Conservation (phyloP, 2,888 invertebrate genomes). For the Noctua janthe region DNA sequence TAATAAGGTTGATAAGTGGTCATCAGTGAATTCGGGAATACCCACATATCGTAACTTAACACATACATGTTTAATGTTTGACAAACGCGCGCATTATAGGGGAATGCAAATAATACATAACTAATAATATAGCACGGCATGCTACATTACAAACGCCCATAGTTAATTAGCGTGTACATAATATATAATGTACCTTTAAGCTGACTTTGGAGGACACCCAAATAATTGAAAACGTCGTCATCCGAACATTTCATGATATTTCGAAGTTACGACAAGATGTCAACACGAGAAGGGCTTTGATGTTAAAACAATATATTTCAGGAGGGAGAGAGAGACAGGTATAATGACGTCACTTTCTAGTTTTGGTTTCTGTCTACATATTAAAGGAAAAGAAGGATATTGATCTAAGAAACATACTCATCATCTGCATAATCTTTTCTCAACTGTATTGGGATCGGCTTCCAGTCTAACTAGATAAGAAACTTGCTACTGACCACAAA, state of each 20-base stretch:
- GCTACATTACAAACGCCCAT: not conserved
- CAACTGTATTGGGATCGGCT: not conserved
- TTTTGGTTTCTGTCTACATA: not conserved
- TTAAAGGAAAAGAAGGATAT: not conserved
- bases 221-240: slow-evolving; percentile 43
- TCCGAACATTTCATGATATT: slow-evolving; percentile 32
- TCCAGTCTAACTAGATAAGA: not conserved
- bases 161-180: slow-evolving; percentile 26
- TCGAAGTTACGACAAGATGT: slow-evolving; percentile 36
- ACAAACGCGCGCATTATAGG: not conserved
- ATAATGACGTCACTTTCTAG: not conserved
- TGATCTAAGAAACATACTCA: not conserved
- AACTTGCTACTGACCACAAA: not conserved
- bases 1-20: no score
- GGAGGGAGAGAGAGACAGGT: not conserved
- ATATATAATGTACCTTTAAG: slow-evolving; percentile 24
- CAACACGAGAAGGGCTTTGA: slow-evolving; percentile 11
- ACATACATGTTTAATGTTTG: not conserved
- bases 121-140: not conserved
- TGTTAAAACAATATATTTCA: slow-evolving; percentile 35
- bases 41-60: not conserved
- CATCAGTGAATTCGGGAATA: not conserved
- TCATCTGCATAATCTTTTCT: not conserved
- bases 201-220: slow-evolving; percentile 25
- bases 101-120: slow-evolving; percentile 7